Evolutionary conservation across 2,797 vertebrate genomes (phyloP).

Genomic region (Eospalax fontanierii): DNA sequence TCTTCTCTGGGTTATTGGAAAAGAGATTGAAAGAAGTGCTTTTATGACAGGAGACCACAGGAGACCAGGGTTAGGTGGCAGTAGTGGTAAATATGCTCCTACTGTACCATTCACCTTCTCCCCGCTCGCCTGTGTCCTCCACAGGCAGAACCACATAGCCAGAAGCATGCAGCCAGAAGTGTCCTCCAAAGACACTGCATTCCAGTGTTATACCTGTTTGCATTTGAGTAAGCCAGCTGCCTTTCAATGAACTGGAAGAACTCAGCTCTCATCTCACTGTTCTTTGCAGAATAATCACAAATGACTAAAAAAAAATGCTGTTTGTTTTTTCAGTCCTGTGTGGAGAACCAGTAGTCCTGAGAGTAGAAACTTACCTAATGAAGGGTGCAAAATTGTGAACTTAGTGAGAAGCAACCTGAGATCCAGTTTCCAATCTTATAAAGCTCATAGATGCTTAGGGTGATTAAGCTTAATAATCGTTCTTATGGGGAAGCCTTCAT

Average conservation of each 20-base stretch:
- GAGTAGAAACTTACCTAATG: constrained; percentile 13
- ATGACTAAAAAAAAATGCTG: neutral
- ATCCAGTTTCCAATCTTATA: constrained; percentile 6
- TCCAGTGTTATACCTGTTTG: neutral
- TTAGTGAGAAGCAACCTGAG: neutral
- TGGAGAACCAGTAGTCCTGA: neutral
- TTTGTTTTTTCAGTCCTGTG: neutral
- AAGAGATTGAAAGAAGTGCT: neutral
- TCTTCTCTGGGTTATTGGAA: neutral
- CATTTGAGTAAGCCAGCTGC: neutral
- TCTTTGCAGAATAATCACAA: neutral
- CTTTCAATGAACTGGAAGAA: neutral
- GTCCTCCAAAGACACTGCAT: neutral
- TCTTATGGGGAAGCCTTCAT: neutral
- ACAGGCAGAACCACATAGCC: neutral
- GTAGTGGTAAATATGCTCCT: neutral
- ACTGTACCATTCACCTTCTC: neutral
- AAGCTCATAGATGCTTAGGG: neutral
- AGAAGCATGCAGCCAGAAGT: neutral
- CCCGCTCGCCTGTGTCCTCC: neutral
- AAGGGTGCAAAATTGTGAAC: neutral
- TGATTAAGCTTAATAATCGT: neutral
- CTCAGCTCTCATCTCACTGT: neutral
- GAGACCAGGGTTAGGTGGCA: neutral
- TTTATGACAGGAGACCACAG: neutral